Percentiles rank a stretch among this genome's conserved stretches.
phyloP scores from a whole-genome alignment of 1,140 invertebrate genomes.

The Cydia strobilella region DNA sequence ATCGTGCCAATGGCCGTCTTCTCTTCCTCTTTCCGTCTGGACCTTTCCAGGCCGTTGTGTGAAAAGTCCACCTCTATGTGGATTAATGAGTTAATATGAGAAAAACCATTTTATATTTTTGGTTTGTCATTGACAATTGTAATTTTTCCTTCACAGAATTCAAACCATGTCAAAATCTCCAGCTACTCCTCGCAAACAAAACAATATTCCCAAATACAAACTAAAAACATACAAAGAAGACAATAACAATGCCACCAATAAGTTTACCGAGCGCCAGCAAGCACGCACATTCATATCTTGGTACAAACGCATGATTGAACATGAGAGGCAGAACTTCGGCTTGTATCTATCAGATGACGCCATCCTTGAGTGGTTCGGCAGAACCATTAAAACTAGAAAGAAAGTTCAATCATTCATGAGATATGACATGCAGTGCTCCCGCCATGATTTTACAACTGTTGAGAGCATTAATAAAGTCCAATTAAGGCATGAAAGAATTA shows the following conservation, averaged over 20 bases:
- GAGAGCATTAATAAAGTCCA: conserved; percentile 66
- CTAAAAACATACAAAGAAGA: conserved; percentile 42
- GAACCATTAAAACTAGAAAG: conserved; percentile 79
- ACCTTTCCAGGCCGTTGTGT: no score
- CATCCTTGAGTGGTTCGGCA: conserved; percentile 81
- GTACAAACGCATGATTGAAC: conserved; percentile 73
- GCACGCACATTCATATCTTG: conserved; percentile 66
- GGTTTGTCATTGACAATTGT: not conserved
- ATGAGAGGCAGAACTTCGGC: conserved; percentile 65
- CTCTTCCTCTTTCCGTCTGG: no score
- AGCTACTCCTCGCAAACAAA: conserved; percentile 46
- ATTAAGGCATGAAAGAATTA: conserved; percentile 51
- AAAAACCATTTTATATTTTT: no score
- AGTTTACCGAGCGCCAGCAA: conserved; percentile 53
- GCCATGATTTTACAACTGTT: conserved; percentile 69
- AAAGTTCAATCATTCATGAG: conserved; percentile 71
- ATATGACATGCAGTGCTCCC: conserved; percentile 72
- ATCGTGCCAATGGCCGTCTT: no score
- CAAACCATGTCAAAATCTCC: conserved; percentile 56
- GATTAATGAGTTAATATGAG: not conserved
- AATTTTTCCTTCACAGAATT: conserved; percentile 36
- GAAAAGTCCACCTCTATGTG: no score
- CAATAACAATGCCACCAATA: conserved; percentile 49
- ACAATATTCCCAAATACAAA: conserved; percentile 36
- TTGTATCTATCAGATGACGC: conserved; percentile 79